Percentiles rank a stretch among this genome's conserved stretches.
Conservation (phyloP, 2,888 invertebrate genomes). For the Sclerodermus sp. region DNA sequence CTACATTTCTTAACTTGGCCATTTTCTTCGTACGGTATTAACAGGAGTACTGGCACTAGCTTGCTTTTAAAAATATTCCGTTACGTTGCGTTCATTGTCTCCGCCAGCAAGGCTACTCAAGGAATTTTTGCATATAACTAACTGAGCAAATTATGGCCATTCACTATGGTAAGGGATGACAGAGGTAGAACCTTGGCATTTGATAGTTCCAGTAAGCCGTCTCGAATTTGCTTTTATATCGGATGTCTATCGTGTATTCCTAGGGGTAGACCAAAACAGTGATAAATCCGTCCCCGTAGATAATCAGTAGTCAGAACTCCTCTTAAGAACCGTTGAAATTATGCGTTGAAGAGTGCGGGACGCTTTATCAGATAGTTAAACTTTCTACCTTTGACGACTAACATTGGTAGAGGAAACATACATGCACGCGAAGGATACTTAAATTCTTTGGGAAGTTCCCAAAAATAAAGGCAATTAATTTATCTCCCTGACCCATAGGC, state of each 20-base stretch:
- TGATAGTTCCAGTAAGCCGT: background rate
- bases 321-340: constrained; percentile 40
- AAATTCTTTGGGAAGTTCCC: background rate
- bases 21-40: constrained; percentile 36
- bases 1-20: constrained; percentile 3
- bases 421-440: constrained; percentile 15
- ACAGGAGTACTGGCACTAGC: constrained; percentile 40
- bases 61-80: constrained; percentile 4
- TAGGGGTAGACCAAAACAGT: constrained; percentile 41
- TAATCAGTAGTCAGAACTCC: constrained; percentile 41
- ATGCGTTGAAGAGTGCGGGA: constrained; percentile 53
- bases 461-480: background rate
- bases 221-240: background rate
- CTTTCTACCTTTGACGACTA: constrained; percentile 41
- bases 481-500: too few species aligned
- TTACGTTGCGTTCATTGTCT: background rate
- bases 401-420: constrained; percentile 19
- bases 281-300: constrained; percentile 57
- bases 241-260: constrained; percentile 24
- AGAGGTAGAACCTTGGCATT: too few species aligned
- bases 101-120: too few species aligned
- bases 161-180: too few species aligned
- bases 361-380: constrained; percentile 49
- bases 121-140: too few species aligned
- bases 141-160: too few species aligned